Percentiles rank a stretch among this genome's conserved stretches.
Conservation (phyloP, 1,140 invertebrate species). For the Listronotus bonariensis region DNA sequence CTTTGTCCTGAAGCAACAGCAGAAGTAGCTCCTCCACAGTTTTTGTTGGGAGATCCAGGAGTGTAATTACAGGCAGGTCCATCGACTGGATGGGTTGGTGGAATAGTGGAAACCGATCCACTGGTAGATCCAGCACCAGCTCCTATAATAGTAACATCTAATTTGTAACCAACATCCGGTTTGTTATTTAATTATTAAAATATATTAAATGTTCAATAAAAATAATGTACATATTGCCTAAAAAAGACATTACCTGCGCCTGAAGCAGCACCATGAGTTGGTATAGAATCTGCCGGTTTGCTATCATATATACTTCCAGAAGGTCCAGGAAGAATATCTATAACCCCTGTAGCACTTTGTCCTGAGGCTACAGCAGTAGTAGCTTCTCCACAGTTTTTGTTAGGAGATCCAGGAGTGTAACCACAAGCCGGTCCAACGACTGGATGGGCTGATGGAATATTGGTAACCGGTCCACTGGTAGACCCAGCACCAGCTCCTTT, state of each 20-base stretch:
- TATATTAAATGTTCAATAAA: too few species aligned
- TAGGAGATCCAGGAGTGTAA: slow-evolving; percentile 22
- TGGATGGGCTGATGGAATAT: slow-evolving; percentile 14
- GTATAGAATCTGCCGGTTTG: slow-evolving; percentile 7
- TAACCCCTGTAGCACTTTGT: background rate
- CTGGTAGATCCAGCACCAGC: background rate
- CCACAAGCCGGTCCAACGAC: slow-evolving; percentile 7
- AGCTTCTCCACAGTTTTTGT: slow-evolving; percentile 4
- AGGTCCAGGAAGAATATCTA: slow-evolving; percentile 17
- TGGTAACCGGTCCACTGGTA: slow-evolving; percentile 13
- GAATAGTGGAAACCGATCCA: slow-evolving; percentile 23
- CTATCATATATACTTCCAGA: slow-evolving; percentile 28
- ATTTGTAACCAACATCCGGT: too few species aligned
- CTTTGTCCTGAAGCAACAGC: background rate
- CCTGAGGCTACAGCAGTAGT: background rate
- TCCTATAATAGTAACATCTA: too few species aligned
- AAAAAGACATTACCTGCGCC: background rate
- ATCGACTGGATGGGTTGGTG: background rate
- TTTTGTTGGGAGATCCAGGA: slow-evolving; percentile 20
- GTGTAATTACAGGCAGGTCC: slow-evolving; percentile 12
- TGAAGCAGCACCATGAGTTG: background rate
- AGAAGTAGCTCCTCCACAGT: background rate
- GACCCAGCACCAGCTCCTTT: background rate
- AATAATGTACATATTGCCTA: too few species aligned
- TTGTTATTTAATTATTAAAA: too few species aligned